Base-by-base conservation (phyloP, 2,113 vertebrate species). In the Gambusia holbrooki region DNA sequence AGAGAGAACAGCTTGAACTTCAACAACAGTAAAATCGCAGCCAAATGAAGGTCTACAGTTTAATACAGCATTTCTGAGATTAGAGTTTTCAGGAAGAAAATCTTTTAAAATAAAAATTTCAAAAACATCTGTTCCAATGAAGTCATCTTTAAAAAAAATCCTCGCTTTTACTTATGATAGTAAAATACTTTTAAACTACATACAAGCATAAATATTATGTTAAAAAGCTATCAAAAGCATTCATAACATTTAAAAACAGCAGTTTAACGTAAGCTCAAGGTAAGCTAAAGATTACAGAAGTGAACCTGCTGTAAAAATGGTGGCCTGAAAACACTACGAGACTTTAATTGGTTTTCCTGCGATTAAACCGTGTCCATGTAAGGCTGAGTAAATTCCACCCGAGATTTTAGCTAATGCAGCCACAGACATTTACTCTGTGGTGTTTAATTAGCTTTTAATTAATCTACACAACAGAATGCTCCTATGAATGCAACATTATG, bases 401-500 rank as follows among this genome's bases (percentile, higher is more conserved):
- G 74, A 74, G 85, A 28, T 76, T 80, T 70, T 72, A 68, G 37
- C 22, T 69, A 74, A 85, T 68, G 71, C 40, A 66, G 48, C 37
- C 1, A 10, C 73, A 77, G 73, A 67, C 33, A 76, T 37, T 29
- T 28, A 30, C 35, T 37, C 70, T 77, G 76, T 40, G 72, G 80
- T 77, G 83, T 77, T 87, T 60, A 87, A 83, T 90, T 77, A 74
- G 40, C 62, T n/a, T 74, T 88, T 83, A 80, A 84, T 89, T 86
- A 86, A 69, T 58, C 60, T 69, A 83, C 66, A 77, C 69, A 81
- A 51, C 71, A n/a, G 54, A 69, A 37, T 63, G 54, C 32, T 74
- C 67, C 45, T 45, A 74, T 69, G 27, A 1, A 14, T 76, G 32
- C 61, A 73, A 25, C 8, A 15, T 5, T 78, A 74, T 51, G 40